Conservation (phyloP, 2,797 vertebrate genomes). For the Neosilurus hyrtlii region DNA sequence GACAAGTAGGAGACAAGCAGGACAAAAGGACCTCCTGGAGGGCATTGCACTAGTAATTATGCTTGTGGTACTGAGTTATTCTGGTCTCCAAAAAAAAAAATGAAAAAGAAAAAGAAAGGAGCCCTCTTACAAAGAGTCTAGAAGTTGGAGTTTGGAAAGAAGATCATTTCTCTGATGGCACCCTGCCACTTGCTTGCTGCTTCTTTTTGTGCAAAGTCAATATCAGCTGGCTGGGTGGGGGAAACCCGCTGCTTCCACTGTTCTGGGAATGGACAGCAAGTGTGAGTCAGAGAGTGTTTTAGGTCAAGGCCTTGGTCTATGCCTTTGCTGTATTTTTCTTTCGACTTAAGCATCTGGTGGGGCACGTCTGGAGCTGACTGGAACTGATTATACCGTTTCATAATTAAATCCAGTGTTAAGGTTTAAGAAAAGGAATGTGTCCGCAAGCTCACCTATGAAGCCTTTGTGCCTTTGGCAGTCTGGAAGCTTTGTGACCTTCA, state of each 20-base stretch:
- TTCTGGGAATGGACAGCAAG: constrained; percentile 46
- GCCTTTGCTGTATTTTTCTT: constrained; percentile 57
- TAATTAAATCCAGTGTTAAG: constrained; percentile 53
- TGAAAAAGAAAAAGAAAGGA: background rate
- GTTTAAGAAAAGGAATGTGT: constrained; percentile 8
- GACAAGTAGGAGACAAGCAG: background rate
- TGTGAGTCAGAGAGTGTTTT: background rate
- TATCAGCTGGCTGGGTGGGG: constrained; percentile 50
- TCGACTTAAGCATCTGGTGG: constrained; percentile 39
- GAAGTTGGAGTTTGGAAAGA: background rate
- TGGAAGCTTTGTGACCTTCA: background rate
- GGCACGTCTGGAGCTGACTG: constrained; percentile 45
- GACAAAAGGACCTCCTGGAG: constrained; percentile 11
- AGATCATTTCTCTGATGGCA: background rate
- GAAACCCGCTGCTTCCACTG: constrained; percentile 58
- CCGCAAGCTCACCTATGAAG: constrained; percentile 49
- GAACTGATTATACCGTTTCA: constrained; percentile 57
- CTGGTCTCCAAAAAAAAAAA: background rate
- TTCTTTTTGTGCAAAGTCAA: constrained; percentile 50
- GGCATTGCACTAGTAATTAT: background rate
- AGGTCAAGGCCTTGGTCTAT: constrained; percentile 37
- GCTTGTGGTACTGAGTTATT: background rate
- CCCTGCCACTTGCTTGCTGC: background rate
- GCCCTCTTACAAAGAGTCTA: background rate
- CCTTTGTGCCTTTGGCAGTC: constrained; percentile 10